These are phyloP conservation scores for Dendropsophus ebraccatus DNA, from an alignment of 2,113 vertebrate genomes.

Conservation along the genomic window DNA sequence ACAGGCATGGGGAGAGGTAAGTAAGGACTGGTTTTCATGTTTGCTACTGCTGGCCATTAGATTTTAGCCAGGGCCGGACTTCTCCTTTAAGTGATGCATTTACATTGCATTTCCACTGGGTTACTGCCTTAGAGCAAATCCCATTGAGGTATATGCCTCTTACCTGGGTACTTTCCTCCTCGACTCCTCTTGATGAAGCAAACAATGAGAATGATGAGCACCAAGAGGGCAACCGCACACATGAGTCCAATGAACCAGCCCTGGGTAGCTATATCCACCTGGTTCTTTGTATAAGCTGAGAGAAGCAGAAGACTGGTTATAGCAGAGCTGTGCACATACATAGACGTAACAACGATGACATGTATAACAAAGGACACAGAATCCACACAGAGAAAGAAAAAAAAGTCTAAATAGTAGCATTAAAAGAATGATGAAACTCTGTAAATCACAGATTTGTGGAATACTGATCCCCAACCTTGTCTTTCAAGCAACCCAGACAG, in stretches of 20 bases:
- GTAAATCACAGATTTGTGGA: conserved; percentile 16
- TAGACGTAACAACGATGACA: background rate
- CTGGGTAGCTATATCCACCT: conserved; percentile 94
- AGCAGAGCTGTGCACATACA: background rate
- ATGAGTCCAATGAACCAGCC: conserved; percentile 99
- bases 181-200: conserved; percentile 99
- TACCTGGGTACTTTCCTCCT: conserved; percentile 95
- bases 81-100: no score
- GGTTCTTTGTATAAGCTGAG: conserved; percentile 90
- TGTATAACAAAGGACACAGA: conserved; percentile 14
- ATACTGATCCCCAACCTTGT: conserved; percentile 35
- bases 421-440: conserved; percentile 20
- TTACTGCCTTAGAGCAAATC: no score
- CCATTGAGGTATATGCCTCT: background rate
- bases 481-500: conserved; percentile 26
- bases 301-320: conserved; percentile 46
- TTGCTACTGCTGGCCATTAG: no score
- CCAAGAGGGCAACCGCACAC: conserved; percentile 96
- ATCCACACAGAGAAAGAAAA: background rate
- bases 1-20: no score
- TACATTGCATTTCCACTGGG: no score
- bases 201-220: conserved; percentile 96
- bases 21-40: no score
- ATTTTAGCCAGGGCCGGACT: no score
- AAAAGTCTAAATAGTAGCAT: background rate